A percentile compares a stretch with the other conserved stretches of the same genome.
phyloP scores from a whole-genome alignment of 2,113 vertebrate species.

The Origma solitaria region DNA sequence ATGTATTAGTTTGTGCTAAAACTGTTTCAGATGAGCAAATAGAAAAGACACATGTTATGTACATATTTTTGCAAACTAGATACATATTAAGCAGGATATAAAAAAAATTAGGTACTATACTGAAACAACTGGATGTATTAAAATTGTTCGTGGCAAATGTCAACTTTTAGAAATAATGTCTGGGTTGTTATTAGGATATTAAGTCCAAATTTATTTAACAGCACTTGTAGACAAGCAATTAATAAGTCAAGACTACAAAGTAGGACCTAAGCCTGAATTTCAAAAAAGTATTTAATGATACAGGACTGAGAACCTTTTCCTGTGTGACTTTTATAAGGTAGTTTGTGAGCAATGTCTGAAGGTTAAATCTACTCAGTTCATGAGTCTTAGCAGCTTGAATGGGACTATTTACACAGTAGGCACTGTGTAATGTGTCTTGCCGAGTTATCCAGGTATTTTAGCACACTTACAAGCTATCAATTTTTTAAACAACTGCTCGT shows the following conservation, averaged over 20 bases:
- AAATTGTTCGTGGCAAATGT: neutral
- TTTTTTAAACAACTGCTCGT: neutral
- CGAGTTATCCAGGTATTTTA: neutral
- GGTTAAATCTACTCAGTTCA: neutral
- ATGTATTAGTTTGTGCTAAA: conserved; percentile 3
- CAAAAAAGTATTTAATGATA: neutral
- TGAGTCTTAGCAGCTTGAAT: neutral
- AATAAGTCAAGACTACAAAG: neutral
- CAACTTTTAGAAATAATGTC: neutral
- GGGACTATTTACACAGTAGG: neutral
- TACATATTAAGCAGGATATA: neutral
- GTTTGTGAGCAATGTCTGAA: neutral
- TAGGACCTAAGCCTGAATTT: neutral
- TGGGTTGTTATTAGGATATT: neutral
- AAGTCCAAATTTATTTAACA: neutral
- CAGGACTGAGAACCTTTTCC: neutral
- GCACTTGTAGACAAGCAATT: neutral
- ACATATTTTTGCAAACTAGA: neutral
- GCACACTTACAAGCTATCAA: neutral
- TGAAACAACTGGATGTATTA: neutral
- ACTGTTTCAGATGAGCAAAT: neutral
- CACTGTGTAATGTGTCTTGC: neutral
- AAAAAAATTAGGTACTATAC: neutral
- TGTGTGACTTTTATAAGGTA: neutral
- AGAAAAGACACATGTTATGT: neutral